Base-by-base conservation (phyloP, 2,888 invertebrate species). In the Hirtodrosophila duncani region DNA sequence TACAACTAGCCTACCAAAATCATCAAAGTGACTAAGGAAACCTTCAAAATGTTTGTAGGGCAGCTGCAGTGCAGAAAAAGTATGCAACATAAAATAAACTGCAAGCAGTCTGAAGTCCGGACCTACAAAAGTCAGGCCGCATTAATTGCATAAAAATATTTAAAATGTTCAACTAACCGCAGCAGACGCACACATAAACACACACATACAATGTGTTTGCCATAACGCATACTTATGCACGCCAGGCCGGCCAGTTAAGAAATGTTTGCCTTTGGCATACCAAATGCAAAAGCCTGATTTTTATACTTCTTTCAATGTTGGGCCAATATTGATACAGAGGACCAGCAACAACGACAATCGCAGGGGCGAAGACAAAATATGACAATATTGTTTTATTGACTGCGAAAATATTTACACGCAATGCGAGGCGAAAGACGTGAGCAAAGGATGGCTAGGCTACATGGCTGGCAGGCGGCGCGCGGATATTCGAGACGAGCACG, bases 371-470 rank as follows among this genome's bases (percentile, higher is more conserved):
- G 55, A 50, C 77, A 61, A 79, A 69, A 77, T 80, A 80, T 82
- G 81, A 75, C 81, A 75, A 82, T 75, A 75, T 75, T 75, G 81
- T 75, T 75, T 74, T 75, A 82, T 75, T 81, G 75, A 81, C 82
- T 82, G 66, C 61, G 81, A 81, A 82, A 75, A 81, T 78, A 81
- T 82, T 82, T 78, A 63, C 81, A 82, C 78, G 81, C 78, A 80
- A 55, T 61, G 69, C 50, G 38, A 29, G 39, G 29, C 36, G 14
- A 39, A 38, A 38, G 61, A 67, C 71, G 77, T 68, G 67, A 49
- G 39, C 39, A 45, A 38, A 8, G 17, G 14, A 17, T 27, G 18
- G 70, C 48, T 45, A 60, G 49, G 29, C 37, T 41, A 55, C 63
- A 48, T 9, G 37, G 43, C 56, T n/a, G n/a, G n/a, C 41, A 49